Evolutionary conservation across 2,113 vertebrate species (phyloP), one percentile per base, ranked within the genome.

Genomic region (Bubalus kerabau): DNA sequence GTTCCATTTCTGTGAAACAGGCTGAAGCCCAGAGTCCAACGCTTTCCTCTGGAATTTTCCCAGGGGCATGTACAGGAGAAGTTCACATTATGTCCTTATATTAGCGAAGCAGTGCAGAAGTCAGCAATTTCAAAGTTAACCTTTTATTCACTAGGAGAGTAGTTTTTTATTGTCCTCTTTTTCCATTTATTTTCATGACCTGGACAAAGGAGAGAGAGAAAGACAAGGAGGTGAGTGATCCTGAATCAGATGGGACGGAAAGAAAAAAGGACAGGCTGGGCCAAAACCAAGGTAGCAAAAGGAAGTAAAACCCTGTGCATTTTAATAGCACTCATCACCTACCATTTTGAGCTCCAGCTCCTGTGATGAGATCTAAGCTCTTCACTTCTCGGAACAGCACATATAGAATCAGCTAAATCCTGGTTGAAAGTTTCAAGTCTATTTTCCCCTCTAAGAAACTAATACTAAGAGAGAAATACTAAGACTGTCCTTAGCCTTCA

Each of bases 91-190:
- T 86, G 67, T 56, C 24, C 7, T 96, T 46, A 52, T 26, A 91
- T n/a, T 94, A 92, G 80, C 16, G 43, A 94, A 71, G 59, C 4
- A 82, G 19, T 40, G 30, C 36, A 62, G 10, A 59, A 8, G 59
- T 59, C 62, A 87, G 50, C 60, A 60, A 19, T 87, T 95, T 94
- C 87, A 57, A 95, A 57, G 86, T 90, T 95, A 97, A 96, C 54
- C 62, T 84, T 67, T 71, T 96, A 54, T 95, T 71, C 62, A 67
- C 21, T 43, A 60, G 43, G 6, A 82, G 30, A 7, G 32, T 16
- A 17, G 50, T 62, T 74, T 84, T 32, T 93, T 85, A 48, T 32
- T 92, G 30, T n/a, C 54, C 67, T 12, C 8, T 92, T n/a, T 87
- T 17, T 59, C 82, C 50, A 59, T 50, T 82, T 83, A 50, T 36